Conservation (phyloP, 92 coral and sea anemone species). For the Porites lobata region DNA sequence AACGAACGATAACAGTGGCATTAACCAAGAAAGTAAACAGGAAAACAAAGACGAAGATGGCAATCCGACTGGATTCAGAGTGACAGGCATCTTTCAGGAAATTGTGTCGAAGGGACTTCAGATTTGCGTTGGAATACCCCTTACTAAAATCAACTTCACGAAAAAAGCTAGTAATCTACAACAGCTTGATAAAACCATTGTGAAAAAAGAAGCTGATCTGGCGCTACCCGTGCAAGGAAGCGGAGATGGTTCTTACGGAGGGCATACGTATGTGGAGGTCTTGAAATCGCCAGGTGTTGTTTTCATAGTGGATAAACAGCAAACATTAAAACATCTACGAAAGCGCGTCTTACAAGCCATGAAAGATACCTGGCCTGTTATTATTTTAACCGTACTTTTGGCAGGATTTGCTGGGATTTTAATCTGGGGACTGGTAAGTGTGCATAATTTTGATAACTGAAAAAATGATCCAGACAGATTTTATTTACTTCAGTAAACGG, state of each 20-base stretch:
- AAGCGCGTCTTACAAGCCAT: slow-evolving; percentile 11
- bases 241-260: slow-evolving; percentile 21
- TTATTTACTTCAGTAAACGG: neutral
- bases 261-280: slow-evolving; percentile 26
- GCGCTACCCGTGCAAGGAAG: slow-evolving; percentile 33
- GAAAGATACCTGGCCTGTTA: slow-evolving; percentile 49
- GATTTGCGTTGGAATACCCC: neutral
- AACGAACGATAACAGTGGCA: slow-evolving; percentile 2
- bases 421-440: slow-evolving; percentile 46
- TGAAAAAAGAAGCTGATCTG: neutral
- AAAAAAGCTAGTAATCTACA: neutral
- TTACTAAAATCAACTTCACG: neutral
- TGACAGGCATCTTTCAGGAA: slow-evolving; percentile 28
- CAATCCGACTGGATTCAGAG: neutral
- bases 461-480: neutral
- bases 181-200: slow-evolving; percentile 16
- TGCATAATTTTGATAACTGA: neutral
- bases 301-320: slow-evolving; percentile 30
- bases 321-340: neutral
- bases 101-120: slow-evolving; percentile 18
- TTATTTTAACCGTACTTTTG: slow-evolving; percentile 18
- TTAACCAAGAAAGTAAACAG: neutral
- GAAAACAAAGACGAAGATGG: neutral
- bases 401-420: slow-evolving; percentile 33
- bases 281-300: slow-evolving; percentile 51